Conservation (phyloP, 2,888 invertebrate genomes). For the Gandaritis pyraliata region DNA sequence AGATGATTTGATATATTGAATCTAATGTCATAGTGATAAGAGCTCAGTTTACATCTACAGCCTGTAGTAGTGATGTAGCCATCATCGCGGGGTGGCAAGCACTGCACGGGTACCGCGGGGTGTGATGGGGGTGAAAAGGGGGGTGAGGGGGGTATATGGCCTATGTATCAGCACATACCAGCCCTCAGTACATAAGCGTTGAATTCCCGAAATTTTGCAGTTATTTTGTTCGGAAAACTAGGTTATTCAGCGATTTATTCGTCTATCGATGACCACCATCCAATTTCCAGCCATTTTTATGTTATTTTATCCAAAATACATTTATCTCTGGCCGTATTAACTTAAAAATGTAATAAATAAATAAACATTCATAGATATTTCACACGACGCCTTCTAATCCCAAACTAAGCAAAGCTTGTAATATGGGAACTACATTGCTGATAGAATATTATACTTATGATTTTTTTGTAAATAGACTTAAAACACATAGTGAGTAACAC, state of each 20-base stretch:
- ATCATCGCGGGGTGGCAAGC: slow-evolving; percentile 68
- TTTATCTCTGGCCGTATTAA: no score
- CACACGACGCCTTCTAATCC: no score
- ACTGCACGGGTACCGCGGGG: slow-evolving; percentile 68
- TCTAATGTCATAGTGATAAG: background rate
- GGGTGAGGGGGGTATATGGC: slow-evolving; percentile 71
- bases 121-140: slow-evolving; percentile 55
- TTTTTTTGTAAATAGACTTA: no score
- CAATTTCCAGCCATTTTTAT: slow-evolving; percentile 19
- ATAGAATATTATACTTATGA: no score
- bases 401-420: no score
- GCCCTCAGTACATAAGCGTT: slow-evolving; percentile 68
- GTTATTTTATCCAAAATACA: background rate
- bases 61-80: slow-evolving; percentile 16
- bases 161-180: slow-evolving; percentile 78
- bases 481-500: no score
- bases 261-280: slow-evolving; percentile 45
- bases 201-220: slow-evolving; percentile 82
- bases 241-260: slow-evolving; percentile 80
- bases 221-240: slow-evolving; percentile 83
- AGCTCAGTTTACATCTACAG: slow-evolving; percentile 4
- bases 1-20: background rate
- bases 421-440: no score
- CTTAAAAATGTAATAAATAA: no score
- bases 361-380: no score